Evolutionary conservation across 2,888 invertebrate genomes (phyloP).

Genomic region (Polydesmus complanatus): DNA sequence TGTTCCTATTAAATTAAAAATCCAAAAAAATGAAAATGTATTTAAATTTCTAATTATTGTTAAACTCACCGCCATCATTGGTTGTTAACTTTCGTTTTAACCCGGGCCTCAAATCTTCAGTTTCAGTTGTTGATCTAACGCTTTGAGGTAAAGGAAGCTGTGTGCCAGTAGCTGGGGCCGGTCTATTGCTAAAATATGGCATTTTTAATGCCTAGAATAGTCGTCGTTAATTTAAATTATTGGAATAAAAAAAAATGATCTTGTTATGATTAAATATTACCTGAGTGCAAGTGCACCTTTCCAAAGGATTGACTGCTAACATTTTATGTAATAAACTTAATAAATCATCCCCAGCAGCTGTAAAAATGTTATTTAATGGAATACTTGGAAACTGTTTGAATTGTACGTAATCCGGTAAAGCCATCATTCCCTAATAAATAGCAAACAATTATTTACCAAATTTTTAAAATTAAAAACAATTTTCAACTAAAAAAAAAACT

Average conservation of each 20-base stretch:
- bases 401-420: conserved; percentile 75
- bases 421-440: conserved; percentile 24
- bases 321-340: conserved; percentile 63
- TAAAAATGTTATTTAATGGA: conserved; percentile 80
- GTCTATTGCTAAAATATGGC: conserved; percentile 82
- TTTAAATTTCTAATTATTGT: neutral
- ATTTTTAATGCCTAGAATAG: conserved; percentile 54
- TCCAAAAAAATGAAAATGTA: neutral
- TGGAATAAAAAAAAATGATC: neutral
- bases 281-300: conserved; percentile 64
- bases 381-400: conserved; percentile 76
- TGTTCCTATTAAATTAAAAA: neutral
- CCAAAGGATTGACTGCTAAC: conserved; percentile 66
- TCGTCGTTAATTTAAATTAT: neutral
- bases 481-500: conserved; percentile 18
- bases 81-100: conserved; percentile 53
- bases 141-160: conserved; percentile 65
- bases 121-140: conserved; percentile 41
- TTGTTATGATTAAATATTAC: conserved; percentile 20
- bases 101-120: conserved; percentile 46
- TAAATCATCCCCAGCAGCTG: conserved; percentile 85
- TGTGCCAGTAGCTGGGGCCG: conserved; percentile 68
- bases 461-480: neutral
- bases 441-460: neutral
- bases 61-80: conserved; percentile 10